phyloP scores from a whole-genome alignment of 2,113 vertebrate species.

The Callopanchax toddi region DNA sequence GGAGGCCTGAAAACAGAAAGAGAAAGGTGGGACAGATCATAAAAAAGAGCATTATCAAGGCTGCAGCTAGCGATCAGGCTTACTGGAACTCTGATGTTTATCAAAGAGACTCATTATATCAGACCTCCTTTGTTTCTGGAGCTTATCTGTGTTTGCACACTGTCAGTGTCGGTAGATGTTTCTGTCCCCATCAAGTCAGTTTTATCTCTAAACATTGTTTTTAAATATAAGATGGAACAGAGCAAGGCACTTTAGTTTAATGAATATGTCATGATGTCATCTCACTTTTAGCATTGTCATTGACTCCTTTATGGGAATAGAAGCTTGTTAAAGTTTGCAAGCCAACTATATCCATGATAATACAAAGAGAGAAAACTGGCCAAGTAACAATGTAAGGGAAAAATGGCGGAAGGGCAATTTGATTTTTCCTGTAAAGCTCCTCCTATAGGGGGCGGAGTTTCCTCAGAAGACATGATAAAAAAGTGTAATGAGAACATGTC shows the following conservation, averaged over 20 bases:
- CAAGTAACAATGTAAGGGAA: too few species aligned
- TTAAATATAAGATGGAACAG: background rate
- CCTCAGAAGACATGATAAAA: too few species aligned
- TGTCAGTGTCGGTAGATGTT: background rate
- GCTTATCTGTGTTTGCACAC: too few species aligned
- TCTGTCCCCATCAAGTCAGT: background rate
- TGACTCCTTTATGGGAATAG: too few species aligned
- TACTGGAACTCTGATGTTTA: slow-evolving; percentile 1
- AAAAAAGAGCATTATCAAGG: slow-evolving; percentile 23
- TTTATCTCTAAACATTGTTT: background rate
- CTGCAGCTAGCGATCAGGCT: slow-evolving; percentile 12
- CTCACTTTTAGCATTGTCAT: too few species aligned
- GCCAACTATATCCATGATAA: too few species aligned
- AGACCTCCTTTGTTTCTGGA: background rate
- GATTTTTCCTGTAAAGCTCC: too few species aligned
- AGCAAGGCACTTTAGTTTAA: background rate
- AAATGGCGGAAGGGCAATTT: too few species aligned
- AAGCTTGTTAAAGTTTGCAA: too few species aligned
- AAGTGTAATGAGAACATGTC: too few species aligned
- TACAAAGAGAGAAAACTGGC: too few species aligned
- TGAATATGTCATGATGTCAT: background rate
- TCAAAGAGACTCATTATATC: slow-evolving; percentile 12
- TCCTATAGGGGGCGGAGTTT: too few species aligned
- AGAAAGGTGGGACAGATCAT: slow-evolving; percentile 39
- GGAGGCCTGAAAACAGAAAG: slow-evolving; percentile 27